Base-by-base conservation (phyloP, 2,797 vertebrate genomes). In the Momotus momota region DNA sequence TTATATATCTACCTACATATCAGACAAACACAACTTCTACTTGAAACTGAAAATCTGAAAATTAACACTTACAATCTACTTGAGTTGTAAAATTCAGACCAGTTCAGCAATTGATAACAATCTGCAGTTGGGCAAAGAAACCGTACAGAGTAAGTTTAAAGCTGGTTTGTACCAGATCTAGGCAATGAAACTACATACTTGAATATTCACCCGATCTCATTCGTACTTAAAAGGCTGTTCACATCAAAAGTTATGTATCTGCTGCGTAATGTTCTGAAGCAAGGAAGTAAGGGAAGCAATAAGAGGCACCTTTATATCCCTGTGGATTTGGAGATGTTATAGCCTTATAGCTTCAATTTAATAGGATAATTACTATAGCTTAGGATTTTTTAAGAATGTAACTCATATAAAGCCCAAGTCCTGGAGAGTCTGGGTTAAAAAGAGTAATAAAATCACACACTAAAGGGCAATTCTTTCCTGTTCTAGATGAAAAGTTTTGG, bases 31-130 rank as follows among this genome's bases (percentile, higher is more conserved):
- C 15, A 73, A 70, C 16, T 70, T 20, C 23, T 81, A 84, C 55
- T 66, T 96, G 57, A 91, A 91, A 14, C 4, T 92, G 54, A 93
- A 97, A 88, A 80, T 31, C 62, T 80, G 67, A 95, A 92, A 88
- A 66, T 41, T 77, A 81, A 27, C 62, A 62, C 58, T 90, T 81
- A 85, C 14, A 23, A 49, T 41, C 16, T 43, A 73, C 7, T 72
- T 58, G 8, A 67, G 23, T 3, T 49, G 5, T 35, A 58, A 74
- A 86, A 81, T 64, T 91, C 82, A 46, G 52, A 60, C 81, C 67
- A 70, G 52, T 38, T 82, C 51, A 88, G 58, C 41, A 92, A 88
- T 46, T 46, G 21, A 54, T 82, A 74, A 35, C 6, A 49, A 69
- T 65, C 33, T 83, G 60, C 84, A 92, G 10, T 17, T 46, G 31